Conservation (phyloP, 2,797 vertebrate genomes). For the Meda fulgida region DNA sequence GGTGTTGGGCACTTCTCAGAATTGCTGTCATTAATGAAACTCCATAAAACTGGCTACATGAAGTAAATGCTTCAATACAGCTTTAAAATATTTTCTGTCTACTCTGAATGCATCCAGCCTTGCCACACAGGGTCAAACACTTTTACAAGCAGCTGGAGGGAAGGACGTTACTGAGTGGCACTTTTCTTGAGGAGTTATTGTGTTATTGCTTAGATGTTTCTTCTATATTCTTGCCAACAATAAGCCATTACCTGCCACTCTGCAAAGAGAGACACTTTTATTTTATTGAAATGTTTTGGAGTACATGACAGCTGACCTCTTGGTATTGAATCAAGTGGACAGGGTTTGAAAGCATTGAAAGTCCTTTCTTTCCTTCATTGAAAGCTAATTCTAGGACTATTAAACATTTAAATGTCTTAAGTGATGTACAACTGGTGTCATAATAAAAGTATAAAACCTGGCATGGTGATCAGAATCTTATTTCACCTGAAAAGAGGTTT, state of each 20-base stretch:
- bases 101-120: background rate
- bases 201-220: conserved; percentile 23
- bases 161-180: conserved; percentile 15
- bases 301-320: background rate
- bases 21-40: conserved; percentile 10
- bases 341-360: background rate
- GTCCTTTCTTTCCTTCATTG: background rate
- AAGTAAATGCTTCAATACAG: conserved; percentile 31
- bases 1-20: background rate
- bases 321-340: background rate
- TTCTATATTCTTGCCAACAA: conserved; percentile 20
- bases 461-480: background rate
- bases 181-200: conserved; percentile 20
- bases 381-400: background rate
- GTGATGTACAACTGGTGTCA: background rate
- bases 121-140: conserved; percentile 22
- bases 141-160: conserved; percentile 40
- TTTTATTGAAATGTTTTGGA: conserved; percentile 1
- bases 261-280: conserved; percentile 7
- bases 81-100: background rate
- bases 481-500: background rate
- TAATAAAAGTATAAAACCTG: background rate
- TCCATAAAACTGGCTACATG: conserved; percentile 2
- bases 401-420: background rate
- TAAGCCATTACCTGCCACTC: background rate